phyloP scores from a whole-genome alignment of 2,797 vertebrate genomes.

The Chelon auratus region DNA sequence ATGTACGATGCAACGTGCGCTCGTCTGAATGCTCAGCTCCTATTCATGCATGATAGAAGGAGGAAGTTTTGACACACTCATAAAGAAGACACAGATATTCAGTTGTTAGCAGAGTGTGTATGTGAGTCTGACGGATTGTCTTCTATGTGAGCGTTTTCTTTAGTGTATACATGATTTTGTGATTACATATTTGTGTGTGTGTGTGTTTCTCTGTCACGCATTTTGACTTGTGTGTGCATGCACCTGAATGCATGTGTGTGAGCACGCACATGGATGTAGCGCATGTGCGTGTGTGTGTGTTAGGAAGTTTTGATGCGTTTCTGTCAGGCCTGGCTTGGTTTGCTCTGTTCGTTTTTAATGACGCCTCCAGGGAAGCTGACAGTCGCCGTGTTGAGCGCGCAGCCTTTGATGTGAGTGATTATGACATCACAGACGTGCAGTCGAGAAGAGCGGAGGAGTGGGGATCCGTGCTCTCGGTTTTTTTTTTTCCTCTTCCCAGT shows the following conservation, averaged over 20 bases:
- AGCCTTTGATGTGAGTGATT: slow-evolving; percentile 88
- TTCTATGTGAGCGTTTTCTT: slow-evolving; percentile 42
- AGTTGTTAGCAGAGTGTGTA: slow-evolving; percentile 19
- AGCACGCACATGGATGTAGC: neutral
- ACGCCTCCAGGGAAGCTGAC: slow-evolving; percentile 88
- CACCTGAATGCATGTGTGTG: slow-evolving; percentile 6
- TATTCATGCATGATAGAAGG: slow-evolving; percentile 29
- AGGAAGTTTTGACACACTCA: slow-evolving; percentile 39
- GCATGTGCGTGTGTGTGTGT: slow-evolving; percentile 38
- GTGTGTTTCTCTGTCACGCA: slow-evolving; percentile 5
- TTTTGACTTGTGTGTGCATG: slow-evolving; percentile 8
- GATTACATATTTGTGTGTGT: slow-evolving; percentile 40
- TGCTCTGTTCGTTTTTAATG: slow-evolving; percentile 87
- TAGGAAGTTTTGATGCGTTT: slow-evolving; percentile 82
- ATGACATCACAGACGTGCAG: slow-evolving; percentile 87
- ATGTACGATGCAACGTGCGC: slow-evolving; percentile 37
- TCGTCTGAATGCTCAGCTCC: slow-evolving; percentile 26
- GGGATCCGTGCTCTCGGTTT: slow-evolving; percentile 70
- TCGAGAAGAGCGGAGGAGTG: slow-evolving; percentile 81
- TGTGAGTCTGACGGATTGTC: slow-evolving; percentile 22
- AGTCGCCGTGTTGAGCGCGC: slow-evolving; percentile 84
- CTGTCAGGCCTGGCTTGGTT: slow-evolving; percentile 82
- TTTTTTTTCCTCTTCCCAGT: slow-evolving; percentile 62
- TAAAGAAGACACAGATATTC: slow-evolving; percentile 37
- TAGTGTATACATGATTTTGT: slow-evolving; percentile 31